Evolutionary conservation across 2,888 invertebrate genomes (phyloP), one percentile per base, ranked within the genome.

Genomic region (Erpobdella octoculata): DNA sequence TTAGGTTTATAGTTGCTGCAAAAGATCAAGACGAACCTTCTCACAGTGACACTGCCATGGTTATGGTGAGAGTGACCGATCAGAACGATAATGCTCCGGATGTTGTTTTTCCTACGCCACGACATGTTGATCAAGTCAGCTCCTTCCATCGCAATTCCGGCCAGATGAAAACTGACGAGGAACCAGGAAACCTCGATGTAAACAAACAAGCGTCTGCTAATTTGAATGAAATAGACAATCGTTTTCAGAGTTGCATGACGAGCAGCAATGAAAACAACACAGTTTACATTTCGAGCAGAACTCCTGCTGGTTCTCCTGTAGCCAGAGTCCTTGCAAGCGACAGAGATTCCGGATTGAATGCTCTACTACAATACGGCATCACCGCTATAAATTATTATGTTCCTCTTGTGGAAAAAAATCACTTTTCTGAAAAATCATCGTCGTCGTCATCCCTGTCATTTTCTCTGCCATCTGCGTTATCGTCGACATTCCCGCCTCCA

Each of bases 41-140:
- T 15, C 53, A 71, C 38, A 73, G 70, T 59, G 70, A 71, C 38
- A 73, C 74, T 21, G 73, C 72, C 28, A 68, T 66, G 59, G 75
- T 76, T 2, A 72, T 38, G 48, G 71, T 76, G 48, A 61, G 74
- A 9, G 73, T 76, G 33, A n/a, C 69, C 8, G 76, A 76, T 37
- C 66, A 73, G 48, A 76, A 76, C 64, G 76, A 76, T 70, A 76
- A 76, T 66, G 36, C 67, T 35, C 76, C 76, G 25, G 73, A 69
- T 21, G 36, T 69, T 37, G 53, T 71, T 21, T 73, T 68, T 70
- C 67, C 74, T 6, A 65, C 69, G 15, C 59, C 31, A 2, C 15
- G 15, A 15, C 25, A 21, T 15, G 15, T 59, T 15, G 25, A 59
- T 31, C 31, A 21, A 3, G 59, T 2, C 2, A 28, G 15, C 18